A percentile compares a stretch with the other conserved stretches of the same genome.
phyloP scores from a whole-genome alignment of 2,888 invertebrate genomes.

The Melinaea menophilus region DNA sequence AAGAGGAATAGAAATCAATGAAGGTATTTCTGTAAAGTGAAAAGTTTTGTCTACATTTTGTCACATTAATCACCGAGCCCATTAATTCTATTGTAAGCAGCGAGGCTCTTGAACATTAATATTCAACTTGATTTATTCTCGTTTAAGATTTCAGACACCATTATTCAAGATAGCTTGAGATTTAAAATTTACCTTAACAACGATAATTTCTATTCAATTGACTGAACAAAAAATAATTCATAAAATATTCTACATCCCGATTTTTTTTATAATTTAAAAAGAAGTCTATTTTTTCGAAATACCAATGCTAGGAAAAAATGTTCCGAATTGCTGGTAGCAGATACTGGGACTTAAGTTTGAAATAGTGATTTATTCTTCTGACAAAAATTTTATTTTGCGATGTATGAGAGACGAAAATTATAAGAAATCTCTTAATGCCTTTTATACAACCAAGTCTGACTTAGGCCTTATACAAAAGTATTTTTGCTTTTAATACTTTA shows the following conservation, averaged over 20 bases:
- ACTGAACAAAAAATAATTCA: not conserved
- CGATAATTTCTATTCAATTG: not conserved
- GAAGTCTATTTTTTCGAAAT: no score
- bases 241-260: not conserved
- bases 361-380: no score
- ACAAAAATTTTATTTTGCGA: no score
- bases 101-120: constrained; percentile 32
- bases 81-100: constrained; percentile 26
- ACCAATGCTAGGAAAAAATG: no score
- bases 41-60: constrained; percentile 16
- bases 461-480: no score
- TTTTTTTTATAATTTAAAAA: no score
- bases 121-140: constrained; percentile 36
- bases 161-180: constrained; percentile 32
- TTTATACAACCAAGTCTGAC: no score
- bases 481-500: no score
- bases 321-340: no score
- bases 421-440: no score
- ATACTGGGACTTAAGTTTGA: no score
- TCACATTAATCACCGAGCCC: constrained; percentile 22
- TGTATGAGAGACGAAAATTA: no score
- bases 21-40: constrained; percentile 3
- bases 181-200: constrained; percentile 13
- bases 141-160: constrained; percentile 26
- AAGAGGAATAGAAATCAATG: not conserved